These are phyloP conservation scores for Silurus lanzhouensis DNA, from an alignment of 2,797 vertebrate genomes.

Conservation along the genomic window DNA sequence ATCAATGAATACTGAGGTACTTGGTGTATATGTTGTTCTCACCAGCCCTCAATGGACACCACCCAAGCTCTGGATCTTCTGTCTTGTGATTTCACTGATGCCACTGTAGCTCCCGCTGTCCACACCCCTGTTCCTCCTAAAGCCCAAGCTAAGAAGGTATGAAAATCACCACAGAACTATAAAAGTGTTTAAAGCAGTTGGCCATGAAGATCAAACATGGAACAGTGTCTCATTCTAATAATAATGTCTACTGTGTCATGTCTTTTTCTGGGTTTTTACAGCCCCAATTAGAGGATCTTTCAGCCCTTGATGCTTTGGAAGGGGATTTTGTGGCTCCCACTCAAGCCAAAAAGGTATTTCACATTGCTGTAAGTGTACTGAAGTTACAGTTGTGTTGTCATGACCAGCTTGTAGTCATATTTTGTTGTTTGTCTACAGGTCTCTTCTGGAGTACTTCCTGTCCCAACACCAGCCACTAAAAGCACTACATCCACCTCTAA, in stretches of 20 bases:
- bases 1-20: not conserved
- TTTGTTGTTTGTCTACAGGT: not conserved
- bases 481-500: not conserved
- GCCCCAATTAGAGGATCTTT: conserved; percentile 42
- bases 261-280: conserved; percentile 16
- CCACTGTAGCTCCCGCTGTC: conserved; percentile 59
- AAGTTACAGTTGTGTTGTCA: not conserved
- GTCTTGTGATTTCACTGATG: conserved; percentile 61
- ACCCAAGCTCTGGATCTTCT: conserved; percentile 69
- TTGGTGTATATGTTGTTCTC: conserved; percentile 10
- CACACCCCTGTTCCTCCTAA: conserved; percentile 53
- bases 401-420: not conserved
- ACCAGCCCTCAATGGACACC: conserved; percentile 63
- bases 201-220: not conserved
- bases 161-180: not conserved
- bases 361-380: not conserved
- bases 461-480: not conserved
- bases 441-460: conserved; percentile 25
- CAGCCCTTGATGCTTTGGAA: conserved; percentile 49
- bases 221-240: not conserved
- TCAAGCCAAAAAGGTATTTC: conserved; percentile 45
- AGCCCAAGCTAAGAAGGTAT: conserved; percentile 61
- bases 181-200: not conserved
- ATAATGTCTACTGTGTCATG: not conserved
- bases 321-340: conserved; percentile 52